Percentiles rank a stretch among this genome's conserved stretches.
Evolutionary conservation across 2,113 vertebrate species (phyloP).

Genomic region (Cryptomyrus ogoouensis): DNA sequence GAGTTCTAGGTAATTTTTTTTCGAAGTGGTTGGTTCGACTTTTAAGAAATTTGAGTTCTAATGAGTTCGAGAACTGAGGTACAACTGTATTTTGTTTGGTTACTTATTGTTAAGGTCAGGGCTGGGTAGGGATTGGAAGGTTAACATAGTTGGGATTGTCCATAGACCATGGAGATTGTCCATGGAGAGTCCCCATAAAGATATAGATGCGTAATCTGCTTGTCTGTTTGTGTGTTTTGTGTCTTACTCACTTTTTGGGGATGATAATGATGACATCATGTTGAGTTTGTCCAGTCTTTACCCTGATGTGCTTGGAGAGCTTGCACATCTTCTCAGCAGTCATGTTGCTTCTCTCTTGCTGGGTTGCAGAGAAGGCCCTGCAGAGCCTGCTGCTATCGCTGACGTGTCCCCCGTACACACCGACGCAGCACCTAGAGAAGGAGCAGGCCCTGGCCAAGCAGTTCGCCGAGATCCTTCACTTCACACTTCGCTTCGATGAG

Average conservation of each 20-base stretch:
- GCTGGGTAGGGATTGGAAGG: neutral
- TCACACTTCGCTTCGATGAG: conserved; percentile 95
- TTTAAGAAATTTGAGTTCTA: too few species aligned
- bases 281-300: neutral
- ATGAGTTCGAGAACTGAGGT: too few species aligned
- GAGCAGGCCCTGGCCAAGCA: conserved; percentile 96
- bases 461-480: conserved; percentile 96
- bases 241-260: neutral
- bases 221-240: neutral
- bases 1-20: too few species aligned
- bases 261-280: neutral
- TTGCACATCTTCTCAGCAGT: neutral
- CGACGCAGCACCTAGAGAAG: conserved; percentile 92
- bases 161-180: neutral
- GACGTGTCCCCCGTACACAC: conserved; percentile 85
- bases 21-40: too few species aligned
- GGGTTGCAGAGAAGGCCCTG: conserved; percentile 76
- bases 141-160: neutral
- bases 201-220: neutral
- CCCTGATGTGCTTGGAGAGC: neutral
- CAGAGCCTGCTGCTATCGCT: conserved; percentile 84
- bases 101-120: neutral
- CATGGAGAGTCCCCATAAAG: neutral
- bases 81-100: neutral
- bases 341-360: neutral